Base-by-base conservation (phyloP, 2,113 vertebrate genomes). In the Uropsilus gracilis region DNA sequence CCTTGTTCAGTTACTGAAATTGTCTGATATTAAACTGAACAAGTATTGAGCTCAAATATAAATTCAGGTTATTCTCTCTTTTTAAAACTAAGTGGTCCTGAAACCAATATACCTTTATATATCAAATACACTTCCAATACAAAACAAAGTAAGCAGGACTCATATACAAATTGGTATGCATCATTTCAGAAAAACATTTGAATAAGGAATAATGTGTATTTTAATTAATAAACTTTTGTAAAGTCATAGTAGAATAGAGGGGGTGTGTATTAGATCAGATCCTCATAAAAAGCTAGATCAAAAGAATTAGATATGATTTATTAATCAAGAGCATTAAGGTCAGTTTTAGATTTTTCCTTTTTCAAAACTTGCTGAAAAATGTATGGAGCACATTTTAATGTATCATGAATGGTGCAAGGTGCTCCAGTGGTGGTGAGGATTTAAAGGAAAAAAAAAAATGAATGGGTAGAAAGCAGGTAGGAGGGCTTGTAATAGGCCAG, bases 1-100 rank as follows among this genome's bases (percentile, higher is more conserved):
- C 39, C 84, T 53, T 89, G 22, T 39, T 6, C 6, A 66, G 6
- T 91, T 82, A 81, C 93, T 92, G 83, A 92, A 94, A 82, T 4
- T 34, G 3, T 55, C 44, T 16, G 84, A 48, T 9, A 37, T 83
- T 87, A 86, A 77, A 77, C 87, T 87, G 68, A 57, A 66, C 16
- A 90, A 92, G 32, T 59, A 61, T 10, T 66, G 20, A 68, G 28
- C 32, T 86, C 78, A 77, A 71, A 53, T 13, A 86, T 71, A 82
- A 92, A 91, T 55, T 44, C 61, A 55, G 26, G 69, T 81, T 71
- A 39, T 93, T 68, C 86, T 68, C 44, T 34, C 87, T 66, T 57
- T 59, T 85, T 44, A 44, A 64, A 81, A 89, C 10, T 68, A 82
- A 94, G 12, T 55, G 46, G 11, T 0, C 61, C 12, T 30, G 26